Percentiles rank a stretch among this genome's conserved stretches.
Conservation (phyloP, 1,140 invertebrate species). For the Conus ventricosus region DNA sequence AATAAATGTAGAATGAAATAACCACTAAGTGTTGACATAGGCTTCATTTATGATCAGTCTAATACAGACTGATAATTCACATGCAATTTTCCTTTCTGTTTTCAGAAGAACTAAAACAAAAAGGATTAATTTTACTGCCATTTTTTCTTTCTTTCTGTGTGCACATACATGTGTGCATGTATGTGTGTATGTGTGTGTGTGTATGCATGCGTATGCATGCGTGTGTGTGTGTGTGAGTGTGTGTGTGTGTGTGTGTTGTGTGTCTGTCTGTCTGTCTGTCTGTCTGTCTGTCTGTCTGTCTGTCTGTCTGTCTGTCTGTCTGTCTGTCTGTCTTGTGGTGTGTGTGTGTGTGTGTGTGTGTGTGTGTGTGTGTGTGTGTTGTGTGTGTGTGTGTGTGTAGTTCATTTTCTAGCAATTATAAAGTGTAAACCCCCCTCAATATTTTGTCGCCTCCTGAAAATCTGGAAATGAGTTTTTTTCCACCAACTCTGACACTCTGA, state of each 20-base stretch:
- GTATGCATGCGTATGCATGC: neutral
- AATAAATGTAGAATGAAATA: too few species aligned
- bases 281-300: slow-evolving; percentile 7
- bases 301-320: neutral
- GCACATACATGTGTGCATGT: neutral
- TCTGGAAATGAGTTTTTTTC: too few species aligned
- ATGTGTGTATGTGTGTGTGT: neutral
- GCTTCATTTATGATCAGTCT: too few species aligned
- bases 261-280: slow-evolving; percentile 10
- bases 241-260: neutral
- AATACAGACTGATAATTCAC: too few species aligned
- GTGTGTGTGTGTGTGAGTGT: neutral
- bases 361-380: neutral
- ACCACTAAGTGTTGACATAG: too few species aligned
- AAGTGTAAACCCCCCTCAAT: too few species aligned
- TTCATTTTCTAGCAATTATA: neutral
- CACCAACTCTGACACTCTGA: too few species aligned
- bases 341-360: neutral
- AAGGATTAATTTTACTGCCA: too few species aligned
- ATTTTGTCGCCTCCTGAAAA: too few species aligned
- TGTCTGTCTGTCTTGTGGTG: neutral
- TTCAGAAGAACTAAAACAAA: too few species aligned
- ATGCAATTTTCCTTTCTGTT: too few species aligned
- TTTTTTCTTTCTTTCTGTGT: neutral
- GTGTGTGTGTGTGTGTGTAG: neutral